Evolutionary conservation across 2,113 vertebrate genomes (phyloP).

Genomic region (Rhipidura dahli): DNA sequence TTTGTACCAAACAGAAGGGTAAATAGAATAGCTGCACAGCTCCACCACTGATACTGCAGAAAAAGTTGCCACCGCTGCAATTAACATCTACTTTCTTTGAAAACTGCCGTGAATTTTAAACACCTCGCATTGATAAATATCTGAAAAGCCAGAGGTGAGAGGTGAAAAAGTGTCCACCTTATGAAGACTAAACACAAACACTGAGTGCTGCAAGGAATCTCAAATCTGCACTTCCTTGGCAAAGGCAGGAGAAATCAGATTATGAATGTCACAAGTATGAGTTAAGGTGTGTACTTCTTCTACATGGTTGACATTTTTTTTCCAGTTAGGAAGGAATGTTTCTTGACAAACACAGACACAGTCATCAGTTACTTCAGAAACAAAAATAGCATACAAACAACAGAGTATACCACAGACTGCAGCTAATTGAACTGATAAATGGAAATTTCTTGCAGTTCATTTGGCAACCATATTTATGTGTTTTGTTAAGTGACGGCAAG

Average conservation of each 20-base stretch:
- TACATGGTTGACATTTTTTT: background rate
- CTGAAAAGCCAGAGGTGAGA: background rate
- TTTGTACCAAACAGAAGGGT: background rate
- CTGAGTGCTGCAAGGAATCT: background rate
- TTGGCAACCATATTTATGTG: background rate
- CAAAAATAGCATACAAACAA: background rate
- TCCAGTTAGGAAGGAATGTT: constrained; percentile 16
- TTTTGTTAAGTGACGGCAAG: background rate
- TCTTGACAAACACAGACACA: constrained; percentile 17
- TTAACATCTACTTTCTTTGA: background rate
- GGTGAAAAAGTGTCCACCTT: background rate
- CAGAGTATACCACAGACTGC: background rate
- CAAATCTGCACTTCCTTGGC: background rate
- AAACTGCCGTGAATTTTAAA: background rate
- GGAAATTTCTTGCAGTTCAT: background rate
- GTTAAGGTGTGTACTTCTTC: constrained; percentile 41
- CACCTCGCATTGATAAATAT: background rate
- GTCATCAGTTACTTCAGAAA: constrained; percentile 38
- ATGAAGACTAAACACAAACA: background rate
- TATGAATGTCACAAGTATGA: background rate
- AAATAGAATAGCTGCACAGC: background rate
- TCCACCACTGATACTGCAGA: background rate
- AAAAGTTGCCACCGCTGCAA: background rate
- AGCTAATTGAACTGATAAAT: background rate
- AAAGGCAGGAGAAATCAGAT: background rate